A percentile compares a stretch with the other conserved stretches of the same genome.
Conservation (phyloP, 2,888 invertebrate species). For the Drosophila quinaria region DNA sequence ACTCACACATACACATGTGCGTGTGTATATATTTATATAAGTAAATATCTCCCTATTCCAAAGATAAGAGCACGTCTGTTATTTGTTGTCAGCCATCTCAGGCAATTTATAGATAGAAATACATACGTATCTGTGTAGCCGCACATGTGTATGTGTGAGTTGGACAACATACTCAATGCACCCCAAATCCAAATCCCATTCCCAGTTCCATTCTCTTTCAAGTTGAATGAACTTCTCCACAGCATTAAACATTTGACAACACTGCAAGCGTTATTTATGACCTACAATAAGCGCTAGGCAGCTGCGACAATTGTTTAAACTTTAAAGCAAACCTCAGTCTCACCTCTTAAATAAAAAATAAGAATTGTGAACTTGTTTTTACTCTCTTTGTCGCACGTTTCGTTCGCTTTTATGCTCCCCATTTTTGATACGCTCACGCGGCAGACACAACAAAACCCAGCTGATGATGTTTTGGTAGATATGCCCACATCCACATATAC, state of each 20-base stretch:
- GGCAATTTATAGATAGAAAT: slow-evolving; percentile 19
- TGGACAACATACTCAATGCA: slow-evolving; percentile 27
- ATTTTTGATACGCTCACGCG: slow-evolving; percentile 34
- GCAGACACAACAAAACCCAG: slow-evolving; percentile 76
- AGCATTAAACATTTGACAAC: slow-evolving; percentile 24
- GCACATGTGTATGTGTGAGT: slow-evolving; percentile 24
- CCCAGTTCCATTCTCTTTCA: slow-evolving; percentile 35
- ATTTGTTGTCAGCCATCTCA: slow-evolving; percentile 18
- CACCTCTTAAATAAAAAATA: slow-evolving; percentile 2
- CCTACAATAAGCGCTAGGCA: slow-evolving; percentile 54
- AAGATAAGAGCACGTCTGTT: slow-evolving; percentile 53
- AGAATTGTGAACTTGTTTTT: slow-evolving; percentile 56
- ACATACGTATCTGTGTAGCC: slow-evolving; percentile 11
- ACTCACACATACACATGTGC: background rate
- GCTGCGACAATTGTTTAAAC: slow-evolving; percentile 55
- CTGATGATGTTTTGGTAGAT: slow-evolving; percentile 78
- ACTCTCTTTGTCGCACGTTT: slow-evolving; percentile 14
- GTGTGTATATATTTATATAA: slow-evolving; percentile 23
- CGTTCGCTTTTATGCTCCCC: slow-evolving; percentile 19
- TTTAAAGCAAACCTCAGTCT: slow-evolving; percentile 40
- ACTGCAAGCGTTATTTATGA: slow-evolving; percentile 56
- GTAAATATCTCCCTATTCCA: slow-evolving; percentile 32
- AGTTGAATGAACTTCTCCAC: slow-evolving; percentile 71
- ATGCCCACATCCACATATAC: slow-evolving; percentile 12
- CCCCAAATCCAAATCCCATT: slow-evolving; percentile 29